Evolutionary conservation across 2,797 vertebrate genomes (phyloP).

Genomic region (Sebastes cheni): DNA sequence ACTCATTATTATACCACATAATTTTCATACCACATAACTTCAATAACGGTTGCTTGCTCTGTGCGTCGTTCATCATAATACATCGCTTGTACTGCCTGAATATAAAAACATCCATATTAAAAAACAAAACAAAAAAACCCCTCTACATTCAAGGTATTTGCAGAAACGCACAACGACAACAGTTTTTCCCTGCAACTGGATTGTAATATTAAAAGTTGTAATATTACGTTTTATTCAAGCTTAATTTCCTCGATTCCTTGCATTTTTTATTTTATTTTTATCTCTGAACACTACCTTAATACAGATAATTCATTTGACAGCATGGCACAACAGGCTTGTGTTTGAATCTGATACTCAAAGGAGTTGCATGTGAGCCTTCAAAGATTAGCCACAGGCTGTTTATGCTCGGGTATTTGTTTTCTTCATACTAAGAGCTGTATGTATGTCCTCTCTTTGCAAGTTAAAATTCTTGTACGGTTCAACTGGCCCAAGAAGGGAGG

Average conservation of each 20-base stretch:
- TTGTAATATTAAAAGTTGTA: not conserved
- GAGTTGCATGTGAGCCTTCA: conserved; percentile 32
- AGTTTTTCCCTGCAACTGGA: too few relatives aligned
- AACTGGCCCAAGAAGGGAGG: not conserved
- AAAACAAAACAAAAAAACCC: not conserved
- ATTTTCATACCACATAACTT: not conserved
- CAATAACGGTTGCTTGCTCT: not conserved
- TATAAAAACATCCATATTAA: not conserved
- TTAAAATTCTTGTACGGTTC: conserved; percentile 25
- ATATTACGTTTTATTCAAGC: not conserved
- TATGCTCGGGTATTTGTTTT: conserved; percentile 44
- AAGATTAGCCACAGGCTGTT: conserved; percentile 65
- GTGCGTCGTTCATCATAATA: not conserved
- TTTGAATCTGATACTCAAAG: conserved; percentile 49
- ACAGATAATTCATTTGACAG: conserved; percentile 39
- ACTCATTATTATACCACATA: not conserved
- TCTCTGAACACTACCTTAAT: conserved; percentile 7
- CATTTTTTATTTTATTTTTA: not conserved
- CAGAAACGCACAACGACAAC: not conserved
- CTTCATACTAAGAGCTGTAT: conserved; percentile 11
- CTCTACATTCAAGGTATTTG: not conserved
- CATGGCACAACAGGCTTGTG: conserved; percentile 34
- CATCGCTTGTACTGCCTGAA: not conserved
- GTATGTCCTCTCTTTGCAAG: conserved; percentile 27
- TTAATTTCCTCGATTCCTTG: conserved; percentile 7